Evolutionary conservation across 2,797 vertebrate species (phyloP).

Genomic region (Aselliscus stoliczkanus): DNA sequence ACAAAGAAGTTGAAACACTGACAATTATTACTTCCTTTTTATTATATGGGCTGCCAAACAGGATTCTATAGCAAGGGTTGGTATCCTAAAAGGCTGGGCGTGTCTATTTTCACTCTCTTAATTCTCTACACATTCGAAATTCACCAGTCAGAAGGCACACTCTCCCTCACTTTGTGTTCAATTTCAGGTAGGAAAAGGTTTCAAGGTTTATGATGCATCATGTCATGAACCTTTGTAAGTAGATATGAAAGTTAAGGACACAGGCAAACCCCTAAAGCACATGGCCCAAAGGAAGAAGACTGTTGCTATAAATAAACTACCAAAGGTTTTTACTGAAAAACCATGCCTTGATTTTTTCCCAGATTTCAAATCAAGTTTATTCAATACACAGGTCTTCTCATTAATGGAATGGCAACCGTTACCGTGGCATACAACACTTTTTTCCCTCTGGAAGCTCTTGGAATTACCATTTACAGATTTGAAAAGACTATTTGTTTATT

Average conservation of each 20-base stretch:
- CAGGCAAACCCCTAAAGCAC: not conserved
- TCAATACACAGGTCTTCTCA: not conserved
- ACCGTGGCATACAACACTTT: not conserved
- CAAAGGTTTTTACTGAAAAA: not conserved
- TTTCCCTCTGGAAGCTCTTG: not conserved
- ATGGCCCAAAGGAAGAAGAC: not conserved
- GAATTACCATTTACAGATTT: not conserved
- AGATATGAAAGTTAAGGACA: not conserved
- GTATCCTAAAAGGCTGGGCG: not conserved
- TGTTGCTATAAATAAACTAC: not conserved
- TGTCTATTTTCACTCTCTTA: not conserved
- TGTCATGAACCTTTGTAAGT: not conserved
- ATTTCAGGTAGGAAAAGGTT: not conserved
- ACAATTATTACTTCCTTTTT: not conserved
- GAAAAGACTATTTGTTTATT: not conserved
- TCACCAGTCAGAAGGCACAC: not conserved
- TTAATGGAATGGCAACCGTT: slow-evolving; percentile 49
- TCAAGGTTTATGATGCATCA: not conserved
- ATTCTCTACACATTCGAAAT: not conserved
- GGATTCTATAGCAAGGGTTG: not conserved
- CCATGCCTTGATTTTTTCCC: not conserved
- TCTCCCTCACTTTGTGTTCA: not conserved
- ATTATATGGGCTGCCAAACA: not conserved
- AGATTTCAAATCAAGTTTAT: slow-evolving; percentile 56
- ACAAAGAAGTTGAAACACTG: not conserved